These are phyloP conservation scores for Chymomyza fuscimana DNA, from an alignment of 2,888 invertebrate genomes.

Conservation along the genomic window DNA sequence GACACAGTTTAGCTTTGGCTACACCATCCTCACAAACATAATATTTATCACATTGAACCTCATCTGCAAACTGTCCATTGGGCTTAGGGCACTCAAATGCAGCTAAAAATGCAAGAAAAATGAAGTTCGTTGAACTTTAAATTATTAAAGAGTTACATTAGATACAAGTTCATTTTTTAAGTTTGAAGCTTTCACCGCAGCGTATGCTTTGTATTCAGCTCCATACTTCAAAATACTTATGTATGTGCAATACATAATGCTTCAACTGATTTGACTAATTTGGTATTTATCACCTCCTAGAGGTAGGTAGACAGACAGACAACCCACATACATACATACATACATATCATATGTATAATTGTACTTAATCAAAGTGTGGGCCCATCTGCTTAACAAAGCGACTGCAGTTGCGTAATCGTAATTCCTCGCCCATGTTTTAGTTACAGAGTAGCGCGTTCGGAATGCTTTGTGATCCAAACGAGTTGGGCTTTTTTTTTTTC, in stretches of 20 bases:
- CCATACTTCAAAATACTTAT: neutral
- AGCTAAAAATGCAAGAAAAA: conserved; percentile 20
- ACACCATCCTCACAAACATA: conserved; percentile 88
- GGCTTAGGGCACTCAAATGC: conserved; percentile 88
- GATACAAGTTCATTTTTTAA: neutral
- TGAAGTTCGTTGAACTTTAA: conserved; percentile 51
- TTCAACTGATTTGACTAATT: neutral
- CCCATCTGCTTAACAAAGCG: neutral
- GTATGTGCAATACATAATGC: neutral
- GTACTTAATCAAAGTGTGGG: neutral
- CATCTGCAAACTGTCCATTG: conserved; percentile 90
- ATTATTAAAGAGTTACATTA: neutral
- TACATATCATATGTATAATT: neutral
- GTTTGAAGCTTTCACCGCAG: neutral
- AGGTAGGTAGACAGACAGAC: no score
- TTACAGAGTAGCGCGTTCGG: neutral
- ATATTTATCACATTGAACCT: conserved; percentile 92
- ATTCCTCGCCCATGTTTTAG: neutral
- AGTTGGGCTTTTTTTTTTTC: neutral
- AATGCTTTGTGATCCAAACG: neutral
- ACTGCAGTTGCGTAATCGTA: conserved; percentile 2
- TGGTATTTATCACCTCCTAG: neutral
- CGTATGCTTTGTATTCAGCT: neutral
- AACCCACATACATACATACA: no score
- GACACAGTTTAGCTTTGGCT: conserved; percentile 88